Percentiles rank a stretch among this genome's conserved stretches.
phyloP scores from a whole-genome alignment of 2,113 vertebrate species.

The Marcusenius ussheri region DNA sequence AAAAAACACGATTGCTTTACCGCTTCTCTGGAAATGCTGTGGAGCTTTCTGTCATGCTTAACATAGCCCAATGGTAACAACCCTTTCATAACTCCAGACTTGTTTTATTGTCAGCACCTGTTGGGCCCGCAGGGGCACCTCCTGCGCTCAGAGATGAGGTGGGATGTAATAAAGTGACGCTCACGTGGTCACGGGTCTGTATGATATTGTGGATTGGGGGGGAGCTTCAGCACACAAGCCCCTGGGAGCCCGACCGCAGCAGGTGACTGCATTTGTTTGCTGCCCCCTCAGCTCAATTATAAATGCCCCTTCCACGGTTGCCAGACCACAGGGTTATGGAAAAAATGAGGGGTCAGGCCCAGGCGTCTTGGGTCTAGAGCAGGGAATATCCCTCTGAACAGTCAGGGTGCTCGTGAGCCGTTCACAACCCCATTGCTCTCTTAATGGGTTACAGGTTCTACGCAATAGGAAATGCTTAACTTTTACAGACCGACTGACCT shows the following conservation, averaged over 20 bases:
- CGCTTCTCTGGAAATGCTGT: neutral
- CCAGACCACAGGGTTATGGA: neutral
- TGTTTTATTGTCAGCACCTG: neutral
- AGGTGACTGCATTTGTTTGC: neutral
- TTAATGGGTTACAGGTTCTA: neutral
- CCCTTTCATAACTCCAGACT: neutral
- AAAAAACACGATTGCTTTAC: neutral
- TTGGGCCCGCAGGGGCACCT: neutral
- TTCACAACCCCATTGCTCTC: neutral
- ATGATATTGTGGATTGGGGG: neutral
- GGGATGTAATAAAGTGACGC: neutral
- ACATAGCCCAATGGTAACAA: neutral
- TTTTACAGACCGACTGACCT: neutral
- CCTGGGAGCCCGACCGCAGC: neutral
- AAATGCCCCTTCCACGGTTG: neutral
- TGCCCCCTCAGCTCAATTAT: neutral
- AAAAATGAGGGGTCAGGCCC: neutral
- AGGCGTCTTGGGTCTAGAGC: neutral
- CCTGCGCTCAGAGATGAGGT: neutral
- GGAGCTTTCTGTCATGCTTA: neutral
- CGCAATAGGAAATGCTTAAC: neutral
- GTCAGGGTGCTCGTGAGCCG: neutral
- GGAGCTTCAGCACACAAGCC: neutral
- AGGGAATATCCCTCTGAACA: neutral
- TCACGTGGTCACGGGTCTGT: neutral